phyloP scores from a whole-genome alignment of 2,797 vertebrate species.

The Trichosurus vulpecula region DNA sequence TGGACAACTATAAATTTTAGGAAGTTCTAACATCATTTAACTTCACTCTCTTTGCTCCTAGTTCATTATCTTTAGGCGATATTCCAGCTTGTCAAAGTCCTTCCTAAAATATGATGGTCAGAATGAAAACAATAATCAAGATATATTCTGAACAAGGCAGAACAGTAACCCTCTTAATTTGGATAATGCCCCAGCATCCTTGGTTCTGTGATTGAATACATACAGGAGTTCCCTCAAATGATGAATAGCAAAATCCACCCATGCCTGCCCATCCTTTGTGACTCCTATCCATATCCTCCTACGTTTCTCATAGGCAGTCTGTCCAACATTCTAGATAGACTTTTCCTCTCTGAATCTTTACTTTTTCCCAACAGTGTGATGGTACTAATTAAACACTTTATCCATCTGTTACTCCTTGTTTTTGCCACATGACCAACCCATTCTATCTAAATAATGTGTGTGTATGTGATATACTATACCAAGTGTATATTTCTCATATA shows the following conservation, averaged over 20 bases:
- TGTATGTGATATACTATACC: background rate
- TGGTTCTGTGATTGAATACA: background rate
- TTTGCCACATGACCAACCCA: background rate
- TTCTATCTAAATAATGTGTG: background rate
- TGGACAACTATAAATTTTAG: background rate
- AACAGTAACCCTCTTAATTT: background rate
- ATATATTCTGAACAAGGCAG: background rate
- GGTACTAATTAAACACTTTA: background rate
- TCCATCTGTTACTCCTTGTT: background rate
- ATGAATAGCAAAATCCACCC: background rate
- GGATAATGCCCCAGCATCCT: background rate
- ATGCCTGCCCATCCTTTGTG: background rate
- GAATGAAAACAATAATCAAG: background rate
- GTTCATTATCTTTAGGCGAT: background rate
- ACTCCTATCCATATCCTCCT: background rate
- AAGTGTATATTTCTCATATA: background rate
- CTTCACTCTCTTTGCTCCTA: background rate
- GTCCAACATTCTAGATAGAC: background rate
- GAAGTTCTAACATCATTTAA: background rate
- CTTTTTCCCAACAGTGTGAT: background rate
- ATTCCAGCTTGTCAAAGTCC: background rate
- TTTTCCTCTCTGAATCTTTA: background rate
- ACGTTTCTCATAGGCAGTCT: background rate
- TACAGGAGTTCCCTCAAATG: background rate
- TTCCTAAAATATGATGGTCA: background rate